Conservation (phyloP, 2,797 vertebrate genomes). For the Hyperoplus immaculatus region DNA sequence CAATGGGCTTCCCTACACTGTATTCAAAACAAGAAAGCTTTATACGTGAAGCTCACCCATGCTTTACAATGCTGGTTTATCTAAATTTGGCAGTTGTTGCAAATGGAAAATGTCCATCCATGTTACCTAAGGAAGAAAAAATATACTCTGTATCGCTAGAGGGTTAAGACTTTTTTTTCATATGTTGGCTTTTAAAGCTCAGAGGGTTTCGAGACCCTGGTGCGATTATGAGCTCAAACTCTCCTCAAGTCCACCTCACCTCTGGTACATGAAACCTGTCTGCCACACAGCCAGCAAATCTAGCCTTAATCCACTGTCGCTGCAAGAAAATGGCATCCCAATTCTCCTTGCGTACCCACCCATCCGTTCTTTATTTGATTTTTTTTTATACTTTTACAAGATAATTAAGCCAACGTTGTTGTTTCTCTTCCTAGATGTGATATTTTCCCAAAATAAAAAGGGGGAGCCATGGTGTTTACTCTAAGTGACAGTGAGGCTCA, state of each 20-base stretch:
- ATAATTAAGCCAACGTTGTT: conserved; percentile 57
- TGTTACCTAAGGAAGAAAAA: conserved; percentile 3
- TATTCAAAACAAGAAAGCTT: conserved; percentile 33
- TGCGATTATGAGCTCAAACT: conserved; percentile 53
- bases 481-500: conserved; percentile 41
- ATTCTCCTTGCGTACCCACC: conserved; percentile 31
- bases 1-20: conserved; percentile 1
- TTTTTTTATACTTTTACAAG: conserved; percentile 29
- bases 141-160: too few relatives aligned
- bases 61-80: background rate
- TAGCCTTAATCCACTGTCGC: conserved; percentile 32
- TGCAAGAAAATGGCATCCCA: conserved; percentile 9
- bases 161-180: background rate
- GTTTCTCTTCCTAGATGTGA: conserved; percentile 44
- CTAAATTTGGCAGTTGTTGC: conserved; percentile 9
- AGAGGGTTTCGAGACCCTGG: conserved; percentile 35
- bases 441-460: conserved; percentile 39
- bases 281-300: conserved; percentile 45
- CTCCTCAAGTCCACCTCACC: conserved; percentile 46
- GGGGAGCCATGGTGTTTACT: conserved; percentile 52
- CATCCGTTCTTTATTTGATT: conserved; percentile 27
- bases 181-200: conserved; percentile 45
- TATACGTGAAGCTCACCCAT: background rate
- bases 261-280: conserved; percentile 47
- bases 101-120: conserved; percentile 14